Percentiles rank a stretch among this genome's conserved stretches.
Evolutionary conservation across 2,113 vertebrate species (phyloP).

Genomic region (Castor canadensis): DNA sequence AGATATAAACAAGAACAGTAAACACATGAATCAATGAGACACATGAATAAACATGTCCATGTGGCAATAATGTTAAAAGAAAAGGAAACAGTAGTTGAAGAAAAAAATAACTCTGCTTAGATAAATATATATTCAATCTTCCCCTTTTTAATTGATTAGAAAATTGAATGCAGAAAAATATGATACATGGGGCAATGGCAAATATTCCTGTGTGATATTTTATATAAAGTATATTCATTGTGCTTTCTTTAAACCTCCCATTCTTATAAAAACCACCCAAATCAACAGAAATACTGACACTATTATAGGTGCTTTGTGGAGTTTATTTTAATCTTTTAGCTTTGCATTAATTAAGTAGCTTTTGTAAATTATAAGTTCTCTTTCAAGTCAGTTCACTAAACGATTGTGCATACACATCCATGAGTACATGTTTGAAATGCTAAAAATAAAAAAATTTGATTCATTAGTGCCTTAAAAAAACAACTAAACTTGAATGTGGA

Average conservation of each 20-base stretch:
- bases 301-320: background rate
- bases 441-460: background rate
- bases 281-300: background rate
- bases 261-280: background rate
- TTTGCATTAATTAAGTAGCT: constrained; percentile 36
- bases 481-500: background rate
- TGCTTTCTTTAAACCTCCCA: constrained; percentile 21
- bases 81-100: constrained; percentile 65
- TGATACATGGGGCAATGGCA: constrained; percentile 20
- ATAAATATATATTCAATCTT: constrained; percentile 51
- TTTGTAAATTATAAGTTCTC: background rate
- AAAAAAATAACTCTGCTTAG: background rate
- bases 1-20: constrained; percentile 50
- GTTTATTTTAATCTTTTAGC: constrained; percentile 35
- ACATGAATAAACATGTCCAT: constrained; percentile 65
- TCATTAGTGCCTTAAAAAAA: constrained; percentile 11
- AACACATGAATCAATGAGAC: constrained; percentile 61
- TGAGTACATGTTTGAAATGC: background rate
- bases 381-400: constrained; percentile 36
- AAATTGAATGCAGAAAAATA: constrained; percentile 57
- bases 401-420: background rate
- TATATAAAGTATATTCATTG: constrained; percentile 14
- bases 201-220: constrained; percentile 38
- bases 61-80: constrained; percentile 48
- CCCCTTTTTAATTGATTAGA: constrained; percentile 43